phyloP scores from a whole-genome alignment of 2,888 invertebrate genomes.

The Spatulosminthurus flaviceps region DNA sequence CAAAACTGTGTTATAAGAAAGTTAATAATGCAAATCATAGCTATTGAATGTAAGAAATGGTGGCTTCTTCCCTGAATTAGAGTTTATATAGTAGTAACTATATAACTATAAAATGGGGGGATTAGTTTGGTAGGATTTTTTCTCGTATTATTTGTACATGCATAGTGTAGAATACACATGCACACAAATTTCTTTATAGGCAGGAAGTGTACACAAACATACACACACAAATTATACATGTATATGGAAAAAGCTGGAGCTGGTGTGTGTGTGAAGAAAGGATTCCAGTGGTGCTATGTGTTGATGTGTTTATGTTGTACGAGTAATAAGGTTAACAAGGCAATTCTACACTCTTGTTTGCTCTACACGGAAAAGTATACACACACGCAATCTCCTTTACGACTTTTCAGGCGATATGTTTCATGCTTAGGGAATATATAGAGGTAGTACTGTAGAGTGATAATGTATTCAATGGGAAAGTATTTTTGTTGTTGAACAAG shows the following conservation, averaged over 20 bases:
- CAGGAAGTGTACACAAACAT: too few relatives aligned
- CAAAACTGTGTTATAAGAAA: too few relatives aligned
- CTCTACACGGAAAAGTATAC: slow-evolving; percentile 14
- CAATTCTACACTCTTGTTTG: slow-evolving; percentile 19
- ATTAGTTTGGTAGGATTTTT: neutral
- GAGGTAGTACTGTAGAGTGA: neutral
- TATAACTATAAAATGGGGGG: neutral
- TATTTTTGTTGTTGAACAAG: slow-evolving; percentile 8
- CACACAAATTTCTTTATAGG: too few relatives aligned
- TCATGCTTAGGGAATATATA: neutral
- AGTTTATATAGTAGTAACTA: neutral
- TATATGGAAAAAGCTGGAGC: neutral
- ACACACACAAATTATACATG: too few relatives aligned
- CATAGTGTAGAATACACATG: too few relatives aligned
- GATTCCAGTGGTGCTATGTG: slow-evolving; percentile 13
- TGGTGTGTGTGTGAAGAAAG: neutral
- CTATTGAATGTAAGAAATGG: neutral
- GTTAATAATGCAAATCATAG: slow-evolving; percentile 20
- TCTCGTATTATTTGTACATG: too few relatives aligned
- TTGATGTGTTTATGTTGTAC: slow-evolving; percentile 34
- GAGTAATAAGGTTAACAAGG: slow-evolving; percentile 32
- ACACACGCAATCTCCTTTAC: slow-evolving; percentile 10
- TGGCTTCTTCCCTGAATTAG: neutral
- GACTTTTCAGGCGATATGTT: slow-evolving; percentile 10
- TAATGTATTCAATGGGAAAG: slow-evolving; percentile 12